Percentiles rank a stretch among this genome's conserved stretches.
Evolutionary conservation across 2,797 vertebrate genomes (phyloP).

Genomic region (Heteromormyrus szaboi): DNA sequence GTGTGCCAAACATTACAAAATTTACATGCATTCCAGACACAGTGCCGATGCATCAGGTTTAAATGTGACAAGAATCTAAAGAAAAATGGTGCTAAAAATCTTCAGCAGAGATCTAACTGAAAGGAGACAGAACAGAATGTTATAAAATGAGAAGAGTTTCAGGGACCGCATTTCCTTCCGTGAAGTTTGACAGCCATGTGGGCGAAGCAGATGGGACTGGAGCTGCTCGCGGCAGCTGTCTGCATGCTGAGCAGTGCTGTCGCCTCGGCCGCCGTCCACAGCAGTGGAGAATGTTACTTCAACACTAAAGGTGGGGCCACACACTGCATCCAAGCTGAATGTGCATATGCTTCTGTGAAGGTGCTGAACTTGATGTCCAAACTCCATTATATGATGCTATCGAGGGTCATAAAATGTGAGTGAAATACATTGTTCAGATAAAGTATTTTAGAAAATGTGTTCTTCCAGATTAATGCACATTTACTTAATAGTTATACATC

Average conservation of each 20-base stretch:
- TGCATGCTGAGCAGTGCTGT: constrained; percentile 45
- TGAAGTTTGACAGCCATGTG: neutral
- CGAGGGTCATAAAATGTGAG: neutral
- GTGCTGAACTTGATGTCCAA: too few species aligned
- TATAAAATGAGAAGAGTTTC: neutral
- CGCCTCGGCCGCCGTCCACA: constrained; percentile 46
- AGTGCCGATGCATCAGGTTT: neutral
- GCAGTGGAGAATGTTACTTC: constrained; percentile 64
- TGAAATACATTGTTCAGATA: neutral
- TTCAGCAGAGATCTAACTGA: neutral
- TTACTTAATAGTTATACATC: neutral
- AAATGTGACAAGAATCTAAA: neutral
- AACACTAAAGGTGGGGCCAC: constrained; percentile 61
- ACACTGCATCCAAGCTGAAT: neutral
- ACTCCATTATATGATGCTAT: neutral
- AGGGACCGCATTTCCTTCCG: neutral
- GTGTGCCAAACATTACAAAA: neutral
- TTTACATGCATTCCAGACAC: neutral
- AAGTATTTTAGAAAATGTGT: neutral
- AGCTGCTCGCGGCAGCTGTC: constrained; percentile 36
- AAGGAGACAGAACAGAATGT: neutral
- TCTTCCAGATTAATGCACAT: neutral
- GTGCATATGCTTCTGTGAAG: neutral
- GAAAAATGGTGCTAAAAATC: neutral
- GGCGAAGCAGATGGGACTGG: constrained; percentile 20